phyloP scores from a whole-genome alignment of 2,113 vertebrate genomes.

The Macaca mulatta region DNA sequence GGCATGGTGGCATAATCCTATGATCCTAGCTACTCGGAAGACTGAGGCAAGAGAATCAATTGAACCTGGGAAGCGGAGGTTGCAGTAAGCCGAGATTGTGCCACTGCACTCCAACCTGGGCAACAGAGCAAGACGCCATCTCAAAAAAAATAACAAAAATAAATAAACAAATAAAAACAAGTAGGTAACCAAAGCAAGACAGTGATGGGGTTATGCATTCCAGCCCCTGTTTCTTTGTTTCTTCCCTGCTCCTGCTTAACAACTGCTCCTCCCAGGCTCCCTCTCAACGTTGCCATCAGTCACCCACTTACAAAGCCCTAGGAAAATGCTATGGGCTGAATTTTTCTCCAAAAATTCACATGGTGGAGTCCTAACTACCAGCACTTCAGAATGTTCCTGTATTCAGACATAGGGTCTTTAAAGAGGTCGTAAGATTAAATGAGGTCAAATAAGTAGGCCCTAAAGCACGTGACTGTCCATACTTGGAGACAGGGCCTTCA shows the following conservation, averaged over 20 bases:
- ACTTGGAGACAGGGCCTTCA: too few relatives aligned
- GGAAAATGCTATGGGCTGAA: background rate
- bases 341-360: background rate
- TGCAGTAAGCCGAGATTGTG: too few relatives aligned
- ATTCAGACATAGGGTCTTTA: background rate
- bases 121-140: too few relatives aligned
- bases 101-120: too few relatives aligned
- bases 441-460: too few relatives aligned
- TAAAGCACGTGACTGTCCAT: too few relatives aligned
- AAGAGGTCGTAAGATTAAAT: background rate
- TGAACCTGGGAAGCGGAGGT: too few relatives aligned
- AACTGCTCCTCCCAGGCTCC: too few relatives aligned
- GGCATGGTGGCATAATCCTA: too few relatives aligned
- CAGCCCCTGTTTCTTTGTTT: background rate
- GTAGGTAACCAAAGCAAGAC: background rate
- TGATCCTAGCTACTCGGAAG: too few relatives aligned
- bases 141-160: too few relatives aligned
- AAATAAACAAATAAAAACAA: background rate
- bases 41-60: too few relatives aligned
- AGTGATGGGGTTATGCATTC: background rate
- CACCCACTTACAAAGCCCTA: background rate
- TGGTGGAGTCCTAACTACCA: background rate
- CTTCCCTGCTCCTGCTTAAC: background rate
- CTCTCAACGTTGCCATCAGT: background rate
- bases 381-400: background rate